These are phyloP conservation scores for Nematostella vectensis DNA, from an alignment of 92 coral and sea anemone species.

Conservation along the genomic window DNA sequence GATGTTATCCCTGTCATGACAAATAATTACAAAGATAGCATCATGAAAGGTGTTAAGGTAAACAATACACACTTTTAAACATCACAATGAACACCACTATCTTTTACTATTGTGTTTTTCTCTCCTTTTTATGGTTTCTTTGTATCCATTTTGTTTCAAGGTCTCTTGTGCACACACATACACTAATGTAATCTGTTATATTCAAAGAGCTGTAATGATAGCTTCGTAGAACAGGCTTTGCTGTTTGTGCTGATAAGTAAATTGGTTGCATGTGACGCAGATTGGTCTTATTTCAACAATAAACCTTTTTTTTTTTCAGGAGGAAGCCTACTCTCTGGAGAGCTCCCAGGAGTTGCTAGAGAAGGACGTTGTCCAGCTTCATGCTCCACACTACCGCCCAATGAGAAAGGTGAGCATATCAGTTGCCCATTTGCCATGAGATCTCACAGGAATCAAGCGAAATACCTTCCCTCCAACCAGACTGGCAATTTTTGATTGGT, in stretches of 20 bases:
- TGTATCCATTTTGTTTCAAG: too few relatives aligned
- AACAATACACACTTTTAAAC: neutral
- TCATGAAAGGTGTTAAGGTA: slow-evolving; percentile 91
- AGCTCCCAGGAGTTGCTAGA: slow-evolving; percentile 76
- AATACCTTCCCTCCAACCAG: neutral
- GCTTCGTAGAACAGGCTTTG: neutral
- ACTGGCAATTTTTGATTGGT: too few relatives aligned
- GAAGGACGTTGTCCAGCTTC: slow-evolving; percentile 89
- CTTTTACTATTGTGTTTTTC: too few relatives aligned
- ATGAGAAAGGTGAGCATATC: slow-evolving; percentile 74
- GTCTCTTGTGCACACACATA: too few relatives aligned
- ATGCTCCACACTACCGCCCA: slow-evolving; percentile 73
- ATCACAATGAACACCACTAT: neutral
- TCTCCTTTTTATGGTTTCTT: too few relatives aligned
- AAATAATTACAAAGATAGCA: slow-evolving; percentile 79
- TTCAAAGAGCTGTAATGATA: neutral
- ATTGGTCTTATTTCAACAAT: too few relatives aligned
- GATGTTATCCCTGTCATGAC: slow-evolving; percentile 89
- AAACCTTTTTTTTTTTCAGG: slow-evolving; percentile 43
- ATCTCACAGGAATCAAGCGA: neutral
- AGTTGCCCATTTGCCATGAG: too few relatives aligned
- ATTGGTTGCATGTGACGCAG: too few relatives aligned
- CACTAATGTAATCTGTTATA: too few relatives aligned
- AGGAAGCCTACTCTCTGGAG: slow-evolving; percentile 86
- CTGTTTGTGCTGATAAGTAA: neutral